Evolutionary conservation across 2,113 vertebrate genomes (phyloP).

Genomic region (Ammospiza caudacuta): DNA sequence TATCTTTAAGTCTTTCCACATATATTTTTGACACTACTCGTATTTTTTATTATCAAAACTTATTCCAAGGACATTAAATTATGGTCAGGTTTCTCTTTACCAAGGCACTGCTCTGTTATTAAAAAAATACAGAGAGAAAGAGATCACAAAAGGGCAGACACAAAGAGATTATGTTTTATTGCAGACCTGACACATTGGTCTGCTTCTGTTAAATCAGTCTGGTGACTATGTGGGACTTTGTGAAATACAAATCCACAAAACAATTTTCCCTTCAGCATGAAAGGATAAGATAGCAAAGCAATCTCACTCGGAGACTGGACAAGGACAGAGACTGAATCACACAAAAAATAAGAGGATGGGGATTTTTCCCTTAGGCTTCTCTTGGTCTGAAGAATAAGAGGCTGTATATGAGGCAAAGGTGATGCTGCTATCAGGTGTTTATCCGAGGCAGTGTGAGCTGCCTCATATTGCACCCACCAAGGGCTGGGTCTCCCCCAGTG

Average conservation of each 20-base stretch:
- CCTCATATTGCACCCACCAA: rapidly evolving
- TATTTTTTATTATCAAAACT: not conserved
- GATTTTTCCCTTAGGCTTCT: rapidly evolving
- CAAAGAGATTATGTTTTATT: not conserved
- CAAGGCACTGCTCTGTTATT: not conserved
- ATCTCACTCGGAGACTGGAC: not conserved
- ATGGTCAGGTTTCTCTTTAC: not conserved
- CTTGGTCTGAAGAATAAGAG: not conserved
- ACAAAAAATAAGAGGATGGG: not conserved
- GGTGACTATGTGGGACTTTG: not conserved
- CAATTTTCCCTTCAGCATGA: not conserved
- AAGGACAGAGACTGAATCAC: not conserved
- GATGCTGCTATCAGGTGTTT: not conserved
- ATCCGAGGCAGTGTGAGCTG: not conserved
- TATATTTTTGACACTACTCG: not conserved
- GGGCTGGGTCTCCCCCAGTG: not conserved
- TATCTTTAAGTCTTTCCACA: not conserved
- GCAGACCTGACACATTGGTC: not conserved
- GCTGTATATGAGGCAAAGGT: not conserved
- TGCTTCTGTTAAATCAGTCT: not conserved
- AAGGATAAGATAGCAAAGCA: not conserved
- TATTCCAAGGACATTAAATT: not conserved
- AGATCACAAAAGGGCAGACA: not conserved
- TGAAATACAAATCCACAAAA: not conserved
- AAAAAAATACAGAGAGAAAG: not conserved